Base-by-base conservation (phyloP, 2,797 vertebrate species). In the Sarcoramphus papa region DNA sequence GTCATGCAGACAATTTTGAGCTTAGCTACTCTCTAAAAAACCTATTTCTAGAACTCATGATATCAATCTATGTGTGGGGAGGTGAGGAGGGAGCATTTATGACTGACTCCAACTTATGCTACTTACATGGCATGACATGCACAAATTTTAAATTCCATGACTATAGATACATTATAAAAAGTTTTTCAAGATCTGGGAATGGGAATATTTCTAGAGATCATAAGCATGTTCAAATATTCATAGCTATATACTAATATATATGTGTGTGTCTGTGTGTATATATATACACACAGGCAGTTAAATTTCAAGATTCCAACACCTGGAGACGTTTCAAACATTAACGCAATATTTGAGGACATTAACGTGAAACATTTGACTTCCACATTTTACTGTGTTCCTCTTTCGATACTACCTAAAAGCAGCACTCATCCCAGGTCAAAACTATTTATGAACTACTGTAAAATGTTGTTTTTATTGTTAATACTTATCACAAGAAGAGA, bases 401-500 rank as follows among this genome's bases (percentile, higher is more conserved):
- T 75, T 84, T 51, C 59, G 35, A 72, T 88, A 82, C 30, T 70
- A 24, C 19, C n/a, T 68, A 50, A 24, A 40, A 96, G 87, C 67
- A 93, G 6, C n/a, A 51, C 17, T 76, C 31, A 77, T 24, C 17
- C 6, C 23, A 48, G 48, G 30, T 56, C 24, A 90, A 73, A 76
- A 74, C 54, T 87, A 70, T 83, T 91, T 59, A 72, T 33, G 62
- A 86, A 54, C 25, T 15, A 51, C 45, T 56, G 16, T 63, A 80
- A 92, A 90, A 85, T 53, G 56, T 47, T 88, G 33, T 8, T 59
- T 95, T 96, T 93, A 92, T 81, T 81, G 68, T 92, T 96, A 93
- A 94, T 81, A 90, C 70, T 94, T 92, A 80, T 25, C 92, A 95
- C 15, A 92, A 74, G 77, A 96, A 96, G 68, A 92, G 35, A 90